Conservation (phyloP, 2,888 invertebrate species). For the Drosophila pegasa region DNA sequence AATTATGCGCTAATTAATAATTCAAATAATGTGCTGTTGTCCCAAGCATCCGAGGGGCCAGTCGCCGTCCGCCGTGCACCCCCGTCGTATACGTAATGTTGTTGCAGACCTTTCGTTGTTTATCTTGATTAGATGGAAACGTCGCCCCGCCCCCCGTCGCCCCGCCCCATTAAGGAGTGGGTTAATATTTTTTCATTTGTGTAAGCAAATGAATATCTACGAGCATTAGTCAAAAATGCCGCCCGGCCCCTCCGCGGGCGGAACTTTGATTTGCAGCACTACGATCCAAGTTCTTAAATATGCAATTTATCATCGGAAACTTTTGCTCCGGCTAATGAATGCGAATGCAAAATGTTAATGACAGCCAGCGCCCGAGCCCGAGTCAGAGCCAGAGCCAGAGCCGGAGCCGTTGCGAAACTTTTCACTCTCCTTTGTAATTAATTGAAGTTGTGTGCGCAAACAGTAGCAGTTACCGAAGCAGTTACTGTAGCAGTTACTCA, state of each 20-base stretch:
- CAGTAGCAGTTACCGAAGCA: slow-evolving; percentile 26
- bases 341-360: slow-evolving; percentile 76
- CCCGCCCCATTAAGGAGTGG: slow-evolving; percentile 5
- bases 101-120: slow-evolving; percentile 44
- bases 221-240: slow-evolving; percentile 60
- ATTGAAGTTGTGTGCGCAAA: slow-evolving; percentile 57
- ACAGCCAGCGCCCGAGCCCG: too few relatives aligned
- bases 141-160: not conserved
- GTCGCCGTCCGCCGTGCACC: not conserved
- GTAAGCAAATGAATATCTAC: slow-evolving; percentile 60
- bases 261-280: slow-evolving; percentile 59
- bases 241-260: slow-evolving; percentile 7
- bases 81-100: slow-evolving; percentile 39
- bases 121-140: slow-evolving; percentile 61
- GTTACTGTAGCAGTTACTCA: slow-evolving; percentile 18
- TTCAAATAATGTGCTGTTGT: slow-evolving; percentile 74
- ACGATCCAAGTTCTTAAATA: slow-evolving; percentile 53
- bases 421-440: slow-evolving; percentile 61
- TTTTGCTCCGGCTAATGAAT: slow-evolving; percentile 66
- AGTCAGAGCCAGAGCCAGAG: too few relatives aligned
- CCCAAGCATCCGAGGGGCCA: slow-evolving; percentile 27
- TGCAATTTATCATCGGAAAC: slow-evolving; percentile 72
- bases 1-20: slow-evolving; percentile 80
- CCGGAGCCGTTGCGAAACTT: slow-evolving; percentile 55
- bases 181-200: slow-evolving; percentile 64